Evolutionary conservation across 2,113 vertebrate species (phyloP).

Genomic region (Zosterops lateralis): DNA sequence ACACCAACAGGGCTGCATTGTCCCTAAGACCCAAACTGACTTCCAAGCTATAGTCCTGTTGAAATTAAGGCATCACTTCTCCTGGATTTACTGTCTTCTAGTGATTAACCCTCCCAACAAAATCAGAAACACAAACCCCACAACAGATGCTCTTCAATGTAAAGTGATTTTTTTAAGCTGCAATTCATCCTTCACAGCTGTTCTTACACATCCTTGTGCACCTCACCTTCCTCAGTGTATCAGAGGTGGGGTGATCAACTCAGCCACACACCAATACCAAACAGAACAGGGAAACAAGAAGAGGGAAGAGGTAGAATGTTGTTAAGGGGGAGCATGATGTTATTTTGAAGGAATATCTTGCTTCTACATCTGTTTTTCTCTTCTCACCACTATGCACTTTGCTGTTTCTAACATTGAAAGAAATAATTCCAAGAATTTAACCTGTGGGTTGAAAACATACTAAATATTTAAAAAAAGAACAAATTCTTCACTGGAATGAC

Average conservation of each 20-base stretch:
- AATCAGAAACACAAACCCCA: not conserved
- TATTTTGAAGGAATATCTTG: not conserved
- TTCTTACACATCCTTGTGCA: not conserved
- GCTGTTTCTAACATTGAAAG: not conserved
- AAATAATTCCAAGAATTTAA: not conserved
- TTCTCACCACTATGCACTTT: rapidly evolving
- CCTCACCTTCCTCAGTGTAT: not conserved
- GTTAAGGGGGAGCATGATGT: not conserved
- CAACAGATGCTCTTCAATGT: not conserved
- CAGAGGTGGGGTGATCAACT: not conserved
- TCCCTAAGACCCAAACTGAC: not conserved
- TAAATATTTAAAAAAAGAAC: not conserved
- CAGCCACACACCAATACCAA: not conserved
- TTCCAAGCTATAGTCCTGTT: not conserved
- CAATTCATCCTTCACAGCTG: not conserved
- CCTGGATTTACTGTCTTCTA: not conserved
- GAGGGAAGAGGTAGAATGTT: not conserved
- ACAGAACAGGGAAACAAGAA: not conserved
- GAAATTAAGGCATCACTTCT: not conserved
- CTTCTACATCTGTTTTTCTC: not conserved
- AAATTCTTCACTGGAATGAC: not conserved
- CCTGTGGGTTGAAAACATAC: not conserved
- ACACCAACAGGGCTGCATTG: not conserved
- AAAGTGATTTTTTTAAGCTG: not conserved
- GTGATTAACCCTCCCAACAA: not conserved